Percentiles rank a stretch among this genome's conserved stretches.
Conservation (phyloP, 2,797 vertebrate genomes). For the Otolemur crassicaudatus region DNA sequence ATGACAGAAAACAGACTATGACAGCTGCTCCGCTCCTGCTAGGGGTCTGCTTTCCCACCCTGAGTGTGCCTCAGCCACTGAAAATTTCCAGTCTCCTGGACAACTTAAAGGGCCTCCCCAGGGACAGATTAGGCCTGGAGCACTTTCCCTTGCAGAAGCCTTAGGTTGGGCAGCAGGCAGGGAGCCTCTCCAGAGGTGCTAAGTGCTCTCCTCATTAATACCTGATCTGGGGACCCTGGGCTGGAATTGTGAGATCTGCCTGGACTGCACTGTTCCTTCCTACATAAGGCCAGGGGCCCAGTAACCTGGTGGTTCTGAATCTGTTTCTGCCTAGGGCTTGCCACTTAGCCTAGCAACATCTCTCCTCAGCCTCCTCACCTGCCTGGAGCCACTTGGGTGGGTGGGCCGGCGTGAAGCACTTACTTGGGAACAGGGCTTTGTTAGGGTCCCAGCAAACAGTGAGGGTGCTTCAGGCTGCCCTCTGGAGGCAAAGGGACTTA, state of each 20-base stretch:
- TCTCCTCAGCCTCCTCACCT: neutral
- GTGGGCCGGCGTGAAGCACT: neutral
- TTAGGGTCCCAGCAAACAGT: neutral
- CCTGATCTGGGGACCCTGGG: neutral
- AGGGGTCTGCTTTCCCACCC: neutral
- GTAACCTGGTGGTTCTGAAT: neutral
- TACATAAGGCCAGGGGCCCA: neutral
- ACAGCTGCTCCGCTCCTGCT: neutral
- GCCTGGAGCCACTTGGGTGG: neutral
- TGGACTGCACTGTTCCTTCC: neutral
- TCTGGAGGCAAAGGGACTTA: neutral
- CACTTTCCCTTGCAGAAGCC: neutral
- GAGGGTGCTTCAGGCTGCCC: neutral
- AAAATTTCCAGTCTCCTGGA: slow-evolving; percentile 10
- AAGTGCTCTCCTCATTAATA: neutral
- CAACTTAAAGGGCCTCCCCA: neutral
- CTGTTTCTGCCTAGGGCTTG: neutral
- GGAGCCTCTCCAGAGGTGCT: neutral
- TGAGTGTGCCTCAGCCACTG: neutral
- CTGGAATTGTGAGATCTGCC: neutral
- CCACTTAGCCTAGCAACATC: neutral
- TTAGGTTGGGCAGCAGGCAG: neutral
- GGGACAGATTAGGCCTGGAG: neutral
- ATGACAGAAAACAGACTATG: neutral
- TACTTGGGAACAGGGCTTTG: neutral